Base-by-base conservation (phyloP, 2,888 invertebrate genomes). In the Alviniconcha strummeri region DNA sequence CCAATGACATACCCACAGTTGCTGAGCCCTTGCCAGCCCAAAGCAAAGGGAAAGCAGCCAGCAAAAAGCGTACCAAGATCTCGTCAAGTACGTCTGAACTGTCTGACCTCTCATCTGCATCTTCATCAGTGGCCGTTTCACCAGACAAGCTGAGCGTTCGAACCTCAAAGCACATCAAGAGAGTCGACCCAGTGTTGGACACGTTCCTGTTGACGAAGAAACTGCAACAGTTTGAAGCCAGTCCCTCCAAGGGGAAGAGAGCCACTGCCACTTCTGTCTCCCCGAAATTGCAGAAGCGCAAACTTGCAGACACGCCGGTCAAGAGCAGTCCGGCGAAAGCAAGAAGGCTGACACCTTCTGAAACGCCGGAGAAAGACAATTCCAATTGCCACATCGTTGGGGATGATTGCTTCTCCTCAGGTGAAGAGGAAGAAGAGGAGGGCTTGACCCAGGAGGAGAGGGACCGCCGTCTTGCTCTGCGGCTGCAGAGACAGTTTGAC, bases 401-500 rank as follows among this genome's bases (percentile, higher is more conserved):
- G 9, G 54, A 19, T 52, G 55, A 76, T 11, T 9, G 6, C 4
- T n/a, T 17, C 5, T 52, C 36, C 52, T 75, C 75, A 77, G 75
- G 19, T 17, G 52, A 60, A 11, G 69, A 80, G 64, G 72, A 81
- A 5, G 80, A 74, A 15, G 78, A 79, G 54, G 36, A 67, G 55
- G 72, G 36, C 4, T 13, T 86, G 74, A 85, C 76, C 17, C 87
- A 86, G 82, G 89, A 89, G 81, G 86, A 88, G 76, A 77, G 69
- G 57, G 90, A 90, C 60, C 69, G 82, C 36, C 81, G 84, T 19
- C 67, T 88, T 11, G 90, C 90, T 15, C 36, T 87, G 60, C 72
- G 84, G 77, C 84, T 90, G 11, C 88, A 89, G 83, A 84, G 86
- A 54, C 86, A 89, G 85, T 89, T 87, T 82, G 79, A 85, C 57